Evolutionary conservation across 2,797 vertebrate genomes (phyloP).

Genomic region (Huso huso): DNA sequence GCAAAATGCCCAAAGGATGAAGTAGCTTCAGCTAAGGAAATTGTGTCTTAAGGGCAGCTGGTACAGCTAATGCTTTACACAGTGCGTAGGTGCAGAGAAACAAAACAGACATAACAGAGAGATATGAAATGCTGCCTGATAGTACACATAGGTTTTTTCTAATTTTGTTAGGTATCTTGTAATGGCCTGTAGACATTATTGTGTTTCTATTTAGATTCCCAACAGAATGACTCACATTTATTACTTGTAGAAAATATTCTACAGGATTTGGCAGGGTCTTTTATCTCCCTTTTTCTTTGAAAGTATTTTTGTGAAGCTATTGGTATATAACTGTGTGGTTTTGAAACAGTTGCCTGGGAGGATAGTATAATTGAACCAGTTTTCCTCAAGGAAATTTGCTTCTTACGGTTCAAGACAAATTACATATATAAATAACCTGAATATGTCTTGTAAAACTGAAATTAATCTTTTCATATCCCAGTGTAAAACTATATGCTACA

Average conservation of each 20-base stretch:
- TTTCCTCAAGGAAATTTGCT: too few species aligned
- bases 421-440: not conserved
- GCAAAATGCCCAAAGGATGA: not conserved
- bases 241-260: not conserved
- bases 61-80: constrained; percentile 2
- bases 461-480: not conserved
- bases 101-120: not conserved
- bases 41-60: constrained; percentile 1
- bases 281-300: too few species aligned
- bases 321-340: too few species aligned
- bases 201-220: not conserved
- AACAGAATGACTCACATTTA: not conserved
- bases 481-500: too few species aligned
- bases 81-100: not conserved
- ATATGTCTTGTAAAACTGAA: not conserved
- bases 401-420: too few species aligned
- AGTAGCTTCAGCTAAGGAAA: constrained; percentile 1
- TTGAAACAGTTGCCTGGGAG: too few species aligned
- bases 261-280: not conserved
- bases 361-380: too few species aligned
- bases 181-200: not conserved
- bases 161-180: not conserved
- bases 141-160: not conserved
- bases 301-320: too few species aligned
- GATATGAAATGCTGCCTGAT: constrained; percentile 1